Conservation (phyloP, 1,140 invertebrate genomes). For the Atopsyche davidsoni region DNA sequence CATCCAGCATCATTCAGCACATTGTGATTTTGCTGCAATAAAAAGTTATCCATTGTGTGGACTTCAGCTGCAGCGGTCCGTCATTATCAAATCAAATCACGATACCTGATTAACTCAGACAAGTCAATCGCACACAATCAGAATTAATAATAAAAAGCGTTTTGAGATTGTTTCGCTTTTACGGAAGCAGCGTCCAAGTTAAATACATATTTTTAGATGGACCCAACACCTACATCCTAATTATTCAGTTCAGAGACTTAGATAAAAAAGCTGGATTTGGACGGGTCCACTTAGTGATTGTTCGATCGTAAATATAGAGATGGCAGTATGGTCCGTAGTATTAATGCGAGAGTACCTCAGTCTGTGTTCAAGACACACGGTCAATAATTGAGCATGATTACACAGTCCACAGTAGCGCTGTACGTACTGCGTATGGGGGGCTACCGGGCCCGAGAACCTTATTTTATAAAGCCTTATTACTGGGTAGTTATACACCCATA, state of each 20-base stretch:
- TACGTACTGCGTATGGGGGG: not conserved
- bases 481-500: slow-evolving; percentile 18
- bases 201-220: slow-evolving; percentile 16
- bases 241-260: slow-evolving; percentile 14
- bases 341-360: slow-evolving; percentile 4
- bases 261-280: slow-evolving; percentile 8
- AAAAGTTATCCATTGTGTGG: too few relatives aligned
- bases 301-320: slow-evolving; percentile 6
- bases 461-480: slow-evolving; percentile 19
- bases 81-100: too few relatives aligned
- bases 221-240: slow-evolving; percentile 18
- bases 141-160: too few relatives aligned
- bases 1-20: too few relatives aligned
- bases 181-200: slow-evolving; percentile 14
- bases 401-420: not conserved
- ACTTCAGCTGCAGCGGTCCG: too few relatives aligned
- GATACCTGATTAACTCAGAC: too few relatives aligned
- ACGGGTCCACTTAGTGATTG: slow-evolving; percentile 7
- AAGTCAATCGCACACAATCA: too few relatives aligned
- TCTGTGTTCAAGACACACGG: slow-evolving; percentile 15
- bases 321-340: not conserved
- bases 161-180: slow-evolving; percentile 16
- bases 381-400: slow-evolving; percentile 23
- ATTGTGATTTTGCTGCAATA: too few relatives aligned
- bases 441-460: slow-evolving; percentile 2